Percentiles rank a stretch among this genome's conserved stretches.
phyloP scores from a whole-genome alignment of 2,797 vertebrate species.

The Botia almorhae region DNA sequence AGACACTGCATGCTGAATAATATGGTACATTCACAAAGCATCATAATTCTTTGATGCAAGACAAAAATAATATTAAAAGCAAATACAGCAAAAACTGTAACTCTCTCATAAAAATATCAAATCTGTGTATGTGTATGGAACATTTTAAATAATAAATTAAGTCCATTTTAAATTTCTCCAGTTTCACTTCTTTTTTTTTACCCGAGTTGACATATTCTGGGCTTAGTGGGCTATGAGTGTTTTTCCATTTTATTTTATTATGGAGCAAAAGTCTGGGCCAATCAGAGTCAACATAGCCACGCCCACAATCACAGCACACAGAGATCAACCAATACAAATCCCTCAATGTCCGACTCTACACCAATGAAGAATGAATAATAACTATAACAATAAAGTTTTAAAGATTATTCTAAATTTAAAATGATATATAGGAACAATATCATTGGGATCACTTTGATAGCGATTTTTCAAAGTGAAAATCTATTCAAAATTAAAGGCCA shows the following conservation, averaged over 20 bases:
- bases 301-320: neutral
- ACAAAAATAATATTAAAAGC: neutral
- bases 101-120: neutral
- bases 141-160: no score
- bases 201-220: conserved; percentile 6
- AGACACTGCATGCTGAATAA: conserved; percentile 5
- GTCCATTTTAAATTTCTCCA: neutral
- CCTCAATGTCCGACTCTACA: neutral
- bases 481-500: no score
- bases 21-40: neutral
- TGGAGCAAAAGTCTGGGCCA: conserved; percentile 16
- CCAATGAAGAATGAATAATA: neutral
- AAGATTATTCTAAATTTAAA: no score
- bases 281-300: neutral
- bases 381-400: neutral
- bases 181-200: neutral
- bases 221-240: neutral
- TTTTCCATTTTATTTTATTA: conserved; percentile 44
- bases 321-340: neutral
- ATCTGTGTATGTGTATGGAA: no score
- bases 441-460: no score
- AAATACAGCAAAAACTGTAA: neutral
- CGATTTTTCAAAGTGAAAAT: no score
- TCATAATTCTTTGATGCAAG: neutral
- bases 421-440: no score